Percentiles rank a stretch among this genome's conserved stretches.
Conservation (phyloP, 2,797 vertebrate species). For the Sebastes variabilis region DNA sequence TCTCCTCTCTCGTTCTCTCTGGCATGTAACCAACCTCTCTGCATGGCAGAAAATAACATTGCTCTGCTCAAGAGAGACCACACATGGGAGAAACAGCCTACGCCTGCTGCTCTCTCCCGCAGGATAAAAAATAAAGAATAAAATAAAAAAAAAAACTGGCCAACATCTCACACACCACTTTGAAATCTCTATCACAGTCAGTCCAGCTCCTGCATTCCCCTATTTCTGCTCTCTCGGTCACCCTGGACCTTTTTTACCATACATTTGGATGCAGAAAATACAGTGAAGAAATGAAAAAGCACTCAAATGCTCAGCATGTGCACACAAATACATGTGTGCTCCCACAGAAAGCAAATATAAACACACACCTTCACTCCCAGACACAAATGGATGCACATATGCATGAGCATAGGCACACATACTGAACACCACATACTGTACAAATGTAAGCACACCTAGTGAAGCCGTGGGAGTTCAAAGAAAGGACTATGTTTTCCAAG, state of each 20-base stretch:
- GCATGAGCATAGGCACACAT: constrained; percentile 18
- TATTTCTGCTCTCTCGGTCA: constrained; percentile 42
- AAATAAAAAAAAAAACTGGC: constrained; percentile 49
- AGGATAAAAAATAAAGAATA: constrained; percentile 50
- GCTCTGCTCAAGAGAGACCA: constrained; percentile 72
- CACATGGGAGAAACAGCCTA: constrained; percentile 79
- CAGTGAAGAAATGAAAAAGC: constrained; percentile 35
- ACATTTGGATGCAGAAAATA: constrained; percentile 59
- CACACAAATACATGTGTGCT: constrained; percentile 34
- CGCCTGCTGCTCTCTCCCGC: constrained; percentile 75
- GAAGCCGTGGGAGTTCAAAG: constrained; percentile 59
- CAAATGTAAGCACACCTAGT: constrained; percentile 34
- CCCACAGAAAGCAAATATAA: background rate
- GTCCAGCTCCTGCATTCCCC: constrained; percentile 38
- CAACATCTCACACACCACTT: constrained; percentile 62
- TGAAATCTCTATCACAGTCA: constrained; percentile 64
- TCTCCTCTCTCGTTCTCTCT: constrained; percentile 61
- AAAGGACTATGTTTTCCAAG: constrained; percentile 36
- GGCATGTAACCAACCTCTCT: constrained; percentile 72
- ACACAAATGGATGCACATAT: constrained; percentile 24
- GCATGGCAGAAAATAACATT: constrained; percentile 74
- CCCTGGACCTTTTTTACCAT: constrained; percentile 38
- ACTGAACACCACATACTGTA: constrained; percentile 9
- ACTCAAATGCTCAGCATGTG: constrained; percentile 42
- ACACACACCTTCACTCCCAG: constrained; percentile 3